A percentile compares a stretch with the other conserved stretches of the same genome.
Conservation (phyloP, 1,140 invertebrate genomes). For the Magallana ariakensis region DNA sequence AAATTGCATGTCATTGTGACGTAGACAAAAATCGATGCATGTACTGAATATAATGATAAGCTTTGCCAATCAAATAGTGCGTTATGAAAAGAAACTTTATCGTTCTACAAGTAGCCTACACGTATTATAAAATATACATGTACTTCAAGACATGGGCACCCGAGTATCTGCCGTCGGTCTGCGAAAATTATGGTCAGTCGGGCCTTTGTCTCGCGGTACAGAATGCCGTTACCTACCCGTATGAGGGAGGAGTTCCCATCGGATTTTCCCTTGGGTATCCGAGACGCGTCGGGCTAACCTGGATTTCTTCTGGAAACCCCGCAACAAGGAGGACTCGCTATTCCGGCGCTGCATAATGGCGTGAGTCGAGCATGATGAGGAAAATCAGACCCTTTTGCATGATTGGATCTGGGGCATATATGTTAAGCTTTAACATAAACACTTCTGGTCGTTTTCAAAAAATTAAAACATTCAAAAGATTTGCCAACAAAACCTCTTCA, state of each 20-base stretch:
- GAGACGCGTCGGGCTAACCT: not conserved
- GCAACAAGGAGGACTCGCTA: not conserved
- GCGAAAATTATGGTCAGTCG: too few species aligned
- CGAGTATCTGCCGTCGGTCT: too few species aligned
- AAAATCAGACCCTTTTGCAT: not conserved
- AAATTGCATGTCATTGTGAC: too few species aligned
- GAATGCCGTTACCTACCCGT: not conserved
- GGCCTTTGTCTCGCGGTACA: too few species aligned
- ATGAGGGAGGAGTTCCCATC: conserved; percentile 7
- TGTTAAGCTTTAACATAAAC: not conserved
- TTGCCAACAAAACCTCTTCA: not conserved
- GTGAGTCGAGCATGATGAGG: not conserved
- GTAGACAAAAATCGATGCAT: too few species aligned
- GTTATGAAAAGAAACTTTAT: too few species aligned
- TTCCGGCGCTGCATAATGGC: not conserved
- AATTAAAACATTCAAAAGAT: conserved; percentile 8
- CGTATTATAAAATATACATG: too few species aligned
- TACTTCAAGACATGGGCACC: too few species aligned
- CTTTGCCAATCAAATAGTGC: too few species aligned
- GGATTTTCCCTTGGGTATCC: not conserved
- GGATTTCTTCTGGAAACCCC: not conserved
- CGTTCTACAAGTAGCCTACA: too few species aligned
- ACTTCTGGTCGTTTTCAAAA: not conserved
- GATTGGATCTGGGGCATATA: not conserved
- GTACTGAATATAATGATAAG: too few species aligned